Base-by-base conservation (phyloP, 2,888 invertebrate genomes). In the Sialis lutaria region DNA sequence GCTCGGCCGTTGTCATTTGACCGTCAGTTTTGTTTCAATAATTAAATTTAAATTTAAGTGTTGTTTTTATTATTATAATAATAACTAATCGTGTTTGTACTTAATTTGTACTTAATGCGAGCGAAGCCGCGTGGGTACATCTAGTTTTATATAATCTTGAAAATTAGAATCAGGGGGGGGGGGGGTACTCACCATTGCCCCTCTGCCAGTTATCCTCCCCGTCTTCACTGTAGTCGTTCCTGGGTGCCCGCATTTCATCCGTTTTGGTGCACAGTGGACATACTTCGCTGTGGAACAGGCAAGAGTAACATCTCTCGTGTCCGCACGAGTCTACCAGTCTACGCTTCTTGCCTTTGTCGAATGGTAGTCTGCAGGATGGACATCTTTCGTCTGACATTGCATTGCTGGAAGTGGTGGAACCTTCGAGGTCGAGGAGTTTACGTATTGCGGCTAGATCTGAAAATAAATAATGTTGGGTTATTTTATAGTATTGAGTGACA, bases 291-390 rank as follows among this genome's bases (percentile, higher is more conserved):
- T 82, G 81, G 72, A 91, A 90, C 79, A 92, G 84, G 68, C 93
- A 93, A 55, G 89, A 82, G 73, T 92, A 92, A 67, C 93, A 93
- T 52, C 91, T 73, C 64, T 92, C 92, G 74, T 95, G 93, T 55
- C 93, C 92, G 68, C 93, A 95, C 51, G 88, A 82, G 72, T 95
- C 93, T 63, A 92, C 91, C 60, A 95, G 74, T 64, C 88, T 84
- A 67, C 93, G 79, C 69, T 92, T 91, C 70, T 92, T 93, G 67
- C 92, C 92, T 69, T 91, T 90, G 69, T 93, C 92, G 70, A 91
- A 93, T 57, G 91, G 90, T 81, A 90, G 87, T 67, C 82, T 82
- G 72, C 88, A 88, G 65, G 85, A 84, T 53, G 87, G 87, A 67
- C 88, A 88, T 50, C 59, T 61, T 6, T 42, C 47, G 22, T 12